A percentile compares a stretch with the other conserved stretches of the same genome.
phyloP scores from a whole-genome alignment of 2,888 invertebrate genomes.

The Napeogenes sylphis region DNA sequence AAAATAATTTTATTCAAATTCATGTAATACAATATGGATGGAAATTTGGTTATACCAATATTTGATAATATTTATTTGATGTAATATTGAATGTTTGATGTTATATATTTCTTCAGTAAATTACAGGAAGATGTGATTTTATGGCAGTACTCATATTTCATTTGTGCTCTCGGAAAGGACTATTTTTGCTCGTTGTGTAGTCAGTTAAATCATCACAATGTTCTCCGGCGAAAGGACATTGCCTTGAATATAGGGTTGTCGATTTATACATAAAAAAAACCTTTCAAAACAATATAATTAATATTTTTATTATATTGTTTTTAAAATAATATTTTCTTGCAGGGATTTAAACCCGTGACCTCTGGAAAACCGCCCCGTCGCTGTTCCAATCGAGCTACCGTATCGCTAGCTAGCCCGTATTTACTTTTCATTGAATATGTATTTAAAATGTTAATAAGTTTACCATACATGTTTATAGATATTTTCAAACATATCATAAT shows the following conservation, averaged over 20 bases:
- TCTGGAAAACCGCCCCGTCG: too few species aligned
- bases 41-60: too few species aligned
- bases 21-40: too few species aligned
- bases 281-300: not conserved
- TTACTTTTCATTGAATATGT: too few species aligned
- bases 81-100: not conserved
- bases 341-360: too few species aligned
- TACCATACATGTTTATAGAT: too few species aligned
- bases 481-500: too few species aligned
- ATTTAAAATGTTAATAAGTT: too few species aligned
- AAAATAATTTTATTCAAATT: not conserved
- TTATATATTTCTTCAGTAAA: not conserved
- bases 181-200: conserved; percentile 61
- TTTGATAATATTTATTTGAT: too few species aligned
- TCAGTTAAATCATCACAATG: conserved; percentile 67
- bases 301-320: not conserved
- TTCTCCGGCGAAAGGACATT: conserved; percentile 58
- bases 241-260: conserved; percentile 44
- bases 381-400: too few species aligned
- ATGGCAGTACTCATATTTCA: conserved; percentile 43
- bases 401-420: too few species aligned
- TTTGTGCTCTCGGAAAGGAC: conserved; percentile 52
- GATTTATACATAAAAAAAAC: conserved; percentile 5
- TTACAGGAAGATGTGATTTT: conserved; percentile 26
- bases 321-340: not conserved